Percentiles rank a stretch among this genome's conserved stretches.
Conservation (phyloP, 2,797 vertebrate genomes). For the Euthynnus affinis region DNA sequence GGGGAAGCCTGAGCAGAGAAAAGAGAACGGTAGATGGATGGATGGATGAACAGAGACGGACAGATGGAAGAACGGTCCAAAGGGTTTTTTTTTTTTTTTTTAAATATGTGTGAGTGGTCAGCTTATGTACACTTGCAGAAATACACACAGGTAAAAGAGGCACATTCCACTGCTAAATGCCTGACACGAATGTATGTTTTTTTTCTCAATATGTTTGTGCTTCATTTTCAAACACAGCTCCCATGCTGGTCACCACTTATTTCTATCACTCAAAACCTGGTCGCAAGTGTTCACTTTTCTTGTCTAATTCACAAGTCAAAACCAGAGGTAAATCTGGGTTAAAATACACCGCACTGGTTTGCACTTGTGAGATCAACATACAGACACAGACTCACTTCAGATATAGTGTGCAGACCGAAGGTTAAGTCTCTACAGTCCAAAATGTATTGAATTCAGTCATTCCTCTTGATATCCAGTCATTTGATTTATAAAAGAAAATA, state of each 20-base stretch:
- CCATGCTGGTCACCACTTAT: not conserved
- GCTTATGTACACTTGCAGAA: constrained; percentile 11
- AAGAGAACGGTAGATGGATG: constrained; percentile 43
- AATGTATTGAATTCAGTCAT: constrained; percentile 28
- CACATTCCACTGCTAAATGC: not conserved
- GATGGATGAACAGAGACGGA: constrained; percentile 33
- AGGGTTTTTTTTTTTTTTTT: constrained; percentile 25
- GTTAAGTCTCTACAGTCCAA: not conserved
- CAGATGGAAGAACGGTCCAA: constrained; percentile 37
- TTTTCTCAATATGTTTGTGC: not conserved
- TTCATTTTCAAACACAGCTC: constrained; percentile 18
- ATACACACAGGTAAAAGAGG: constrained; percentile 33
- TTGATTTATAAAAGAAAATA: constrained; percentile 26
- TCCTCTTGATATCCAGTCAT: constrained; percentile 12
- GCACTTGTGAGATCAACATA: constrained; percentile 11
- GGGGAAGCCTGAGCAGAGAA: constrained; percentile 65
- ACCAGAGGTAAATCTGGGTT: not conserved
- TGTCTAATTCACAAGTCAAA: constrained; percentile 1
- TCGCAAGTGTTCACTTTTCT: not conserved
- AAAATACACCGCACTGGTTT: constrained; percentile 36
- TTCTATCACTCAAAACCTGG: not conserved
- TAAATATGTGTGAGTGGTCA: constrained; percentile 23
- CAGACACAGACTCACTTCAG: not conserved
- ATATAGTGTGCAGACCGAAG: not conserved
- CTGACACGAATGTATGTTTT: constrained; percentile 20